Evolutionary conservation across 2,113 vertebrate species (phyloP).

Genomic region (Lepus americanus): DNA sequence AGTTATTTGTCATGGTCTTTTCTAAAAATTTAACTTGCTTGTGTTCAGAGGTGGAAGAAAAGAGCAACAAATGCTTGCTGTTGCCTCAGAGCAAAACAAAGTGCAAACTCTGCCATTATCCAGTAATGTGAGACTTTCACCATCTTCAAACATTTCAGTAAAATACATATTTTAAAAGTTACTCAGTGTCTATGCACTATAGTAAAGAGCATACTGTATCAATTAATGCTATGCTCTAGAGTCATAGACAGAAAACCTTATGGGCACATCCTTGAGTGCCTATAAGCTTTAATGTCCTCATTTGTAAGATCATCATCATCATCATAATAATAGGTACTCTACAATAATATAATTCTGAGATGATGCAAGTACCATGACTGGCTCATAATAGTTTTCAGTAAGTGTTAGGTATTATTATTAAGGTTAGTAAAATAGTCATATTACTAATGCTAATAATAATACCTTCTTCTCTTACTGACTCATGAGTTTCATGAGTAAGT

Average conservation of each 20-base stretch:
- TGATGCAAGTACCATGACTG: background rate
- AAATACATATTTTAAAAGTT: background rate
- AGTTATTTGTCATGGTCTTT: conserved; percentile 75
- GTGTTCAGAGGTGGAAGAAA: conserved; percentile 46
- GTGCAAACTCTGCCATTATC: background rate
- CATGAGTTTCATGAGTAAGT: background rate
- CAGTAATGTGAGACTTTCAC: background rate
- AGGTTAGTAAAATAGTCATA: background rate
- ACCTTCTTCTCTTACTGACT: background rate
- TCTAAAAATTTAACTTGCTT: conserved; percentile 71
- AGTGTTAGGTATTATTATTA: background rate
- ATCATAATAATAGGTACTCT: background rate
- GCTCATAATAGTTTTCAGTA: background rate
- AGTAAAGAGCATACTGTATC: background rate
- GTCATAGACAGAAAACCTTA: background rate
- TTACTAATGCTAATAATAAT: background rate
- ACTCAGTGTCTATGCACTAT: background rate
- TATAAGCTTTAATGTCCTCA: background rate
- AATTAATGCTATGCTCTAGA: background rate
- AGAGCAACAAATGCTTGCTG: conserved; percentile 40
- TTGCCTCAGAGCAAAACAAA: conserved; percentile 53
- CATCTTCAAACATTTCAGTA: conserved; percentile 29
- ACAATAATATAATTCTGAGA: background rate
- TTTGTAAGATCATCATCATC: background rate
- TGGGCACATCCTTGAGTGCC: background rate